These are phyloP conservation scores for Trichechus manatus DNA, from an alignment of 2,113 vertebrate genomes.

Conservation along the genomic window DNA sequence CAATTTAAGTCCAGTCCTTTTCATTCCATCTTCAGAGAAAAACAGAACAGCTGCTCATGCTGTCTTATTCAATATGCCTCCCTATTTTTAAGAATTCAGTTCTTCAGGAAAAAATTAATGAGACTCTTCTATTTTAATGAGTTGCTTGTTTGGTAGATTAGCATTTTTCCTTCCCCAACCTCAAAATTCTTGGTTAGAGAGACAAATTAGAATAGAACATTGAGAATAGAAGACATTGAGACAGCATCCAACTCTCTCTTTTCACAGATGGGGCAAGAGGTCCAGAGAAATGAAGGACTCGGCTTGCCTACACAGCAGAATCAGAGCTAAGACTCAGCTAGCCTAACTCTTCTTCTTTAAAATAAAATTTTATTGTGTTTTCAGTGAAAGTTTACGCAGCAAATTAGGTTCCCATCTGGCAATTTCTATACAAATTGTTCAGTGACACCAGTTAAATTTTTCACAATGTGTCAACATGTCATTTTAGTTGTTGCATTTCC, in stretches of 20 bases:
- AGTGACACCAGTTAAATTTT: background rate
- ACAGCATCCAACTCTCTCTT: background rate
- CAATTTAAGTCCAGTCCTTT: conserved; percentile 56
- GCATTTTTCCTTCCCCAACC: conserved; percentile 66
- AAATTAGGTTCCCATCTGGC: background rate
- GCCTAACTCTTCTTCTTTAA: background rate
- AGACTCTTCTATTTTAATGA: conserved; percentile 81
- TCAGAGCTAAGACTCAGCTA: background rate
- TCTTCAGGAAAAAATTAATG: conserved; percentile 79
- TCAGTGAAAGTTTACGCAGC: background rate
- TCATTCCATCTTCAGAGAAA: conserved; percentile 69
- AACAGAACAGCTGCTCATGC: conserved; percentile 75
- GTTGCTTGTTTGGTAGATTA: conserved; percentile 72
- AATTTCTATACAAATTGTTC: background rate
- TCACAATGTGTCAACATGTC: background rate
- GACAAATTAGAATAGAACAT: conserved; percentile 62
- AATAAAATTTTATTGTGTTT: background rate
- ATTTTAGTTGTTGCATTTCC: background rate
- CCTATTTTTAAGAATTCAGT: conserved; percentile 80
- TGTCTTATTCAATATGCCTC: conserved; percentile 73
- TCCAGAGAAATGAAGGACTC: background rate
- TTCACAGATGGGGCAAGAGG: background rate
- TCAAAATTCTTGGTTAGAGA: conserved; percentile 68
- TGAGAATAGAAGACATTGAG: conserved; percentile 19
- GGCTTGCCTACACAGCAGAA: background rate